Percentiles rank a stretch among this genome's conserved stretches.
Evolutionary conservation across 2,888 invertebrate genomes (phyloP).

Genomic region (Heliconius ethilla): DNA sequence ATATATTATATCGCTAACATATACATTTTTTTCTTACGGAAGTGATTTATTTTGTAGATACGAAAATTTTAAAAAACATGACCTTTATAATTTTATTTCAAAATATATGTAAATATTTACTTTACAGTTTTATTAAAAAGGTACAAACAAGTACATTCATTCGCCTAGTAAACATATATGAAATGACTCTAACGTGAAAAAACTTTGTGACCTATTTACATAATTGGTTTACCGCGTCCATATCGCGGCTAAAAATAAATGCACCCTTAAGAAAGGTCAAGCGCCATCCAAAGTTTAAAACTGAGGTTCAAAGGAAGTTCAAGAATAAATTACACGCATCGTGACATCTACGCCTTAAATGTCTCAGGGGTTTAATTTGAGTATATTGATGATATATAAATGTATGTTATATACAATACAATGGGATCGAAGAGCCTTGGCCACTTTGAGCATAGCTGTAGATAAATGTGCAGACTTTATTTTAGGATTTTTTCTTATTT

Average conservation of each 20-base stretch:
- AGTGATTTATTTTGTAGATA: no score
- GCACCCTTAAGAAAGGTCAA: slow-evolving; percentile 23
- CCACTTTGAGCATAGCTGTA: no score
- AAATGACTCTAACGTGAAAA: slow-evolving; percentile 5
- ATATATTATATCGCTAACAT: no score
- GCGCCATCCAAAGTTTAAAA: slow-evolving; percentile 13
- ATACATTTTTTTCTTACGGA: no score
- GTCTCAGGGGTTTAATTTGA: not conserved
- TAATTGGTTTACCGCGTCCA: slow-evolving; percentile 15
- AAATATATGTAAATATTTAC: not conserved
- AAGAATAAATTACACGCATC: slow-evolving; percentile 21
- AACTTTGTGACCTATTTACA: slow-evolving; percentile 6
- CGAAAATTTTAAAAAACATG: no score
- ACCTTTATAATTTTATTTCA: no score
- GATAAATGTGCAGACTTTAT: no score
- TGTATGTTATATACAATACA: not conserved
- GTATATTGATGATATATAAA: not conserved
- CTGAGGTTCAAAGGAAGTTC: slow-evolving; percentile 11
- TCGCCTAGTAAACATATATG: not conserved
- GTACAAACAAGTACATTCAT: not conserved
- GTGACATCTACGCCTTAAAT: slow-evolving; percentile 6
- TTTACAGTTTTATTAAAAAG: not conserved
- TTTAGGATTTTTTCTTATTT: no score
- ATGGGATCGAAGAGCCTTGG: not conserved
- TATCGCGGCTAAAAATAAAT: slow-evolving; percentile 14